A percentile compares a stretch with the other conserved stretches of the same genome.
These are phyloP conservation scores for Coleophora flavipennella DNA, from an alignment of 2,888 invertebrate species.

Conservation along the genomic window DNA sequence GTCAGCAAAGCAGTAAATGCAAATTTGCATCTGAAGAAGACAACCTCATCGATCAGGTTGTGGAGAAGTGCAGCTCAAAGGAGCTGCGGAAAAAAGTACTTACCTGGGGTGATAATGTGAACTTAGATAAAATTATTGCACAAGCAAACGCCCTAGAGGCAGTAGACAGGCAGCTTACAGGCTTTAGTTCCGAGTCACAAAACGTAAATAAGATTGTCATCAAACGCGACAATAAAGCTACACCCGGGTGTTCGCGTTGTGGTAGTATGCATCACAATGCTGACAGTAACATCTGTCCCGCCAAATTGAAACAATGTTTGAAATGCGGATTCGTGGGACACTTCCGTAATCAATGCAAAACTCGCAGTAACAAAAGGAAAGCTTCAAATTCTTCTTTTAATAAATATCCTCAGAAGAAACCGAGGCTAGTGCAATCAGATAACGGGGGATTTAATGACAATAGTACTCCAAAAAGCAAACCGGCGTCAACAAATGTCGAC, in stretches of 20 bases:
- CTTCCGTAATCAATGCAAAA: conserved; percentile 10
- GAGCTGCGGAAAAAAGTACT: conserved; percentile 16
- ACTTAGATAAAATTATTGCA: neutral
- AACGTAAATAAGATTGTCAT: neutral
- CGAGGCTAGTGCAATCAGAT: too few relatives aligned
- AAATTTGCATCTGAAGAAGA: conserved; percentile 3
- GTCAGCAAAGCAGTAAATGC: conserved; percentile 1
- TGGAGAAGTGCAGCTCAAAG: conserved; percentile 13
- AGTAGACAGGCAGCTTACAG: neutral
- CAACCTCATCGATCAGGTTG: conserved; percentile 16
- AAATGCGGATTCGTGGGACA: conserved; percentile 12
- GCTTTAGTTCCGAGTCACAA: neutral
- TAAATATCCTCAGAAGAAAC: too few relatives aligned
- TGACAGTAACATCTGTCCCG: conserved; percentile 2
- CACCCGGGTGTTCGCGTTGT: neutral
- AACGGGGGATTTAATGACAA: neutral
- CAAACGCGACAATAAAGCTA: neutral
- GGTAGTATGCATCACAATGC: neutral
- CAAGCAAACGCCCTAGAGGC: neutral
- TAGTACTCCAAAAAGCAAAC: neutral
- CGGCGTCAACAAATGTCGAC: neutral
- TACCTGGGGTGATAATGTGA: conserved; percentile 8
- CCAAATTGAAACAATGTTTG: conserved; percentile 1
- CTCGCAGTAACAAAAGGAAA: conserved; percentile 5
- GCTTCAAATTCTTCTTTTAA: neutral